phyloP scores from a whole-genome alignment of 2,113 vertebrate genomes.

The Oreochromis tanganicae region DNA sequence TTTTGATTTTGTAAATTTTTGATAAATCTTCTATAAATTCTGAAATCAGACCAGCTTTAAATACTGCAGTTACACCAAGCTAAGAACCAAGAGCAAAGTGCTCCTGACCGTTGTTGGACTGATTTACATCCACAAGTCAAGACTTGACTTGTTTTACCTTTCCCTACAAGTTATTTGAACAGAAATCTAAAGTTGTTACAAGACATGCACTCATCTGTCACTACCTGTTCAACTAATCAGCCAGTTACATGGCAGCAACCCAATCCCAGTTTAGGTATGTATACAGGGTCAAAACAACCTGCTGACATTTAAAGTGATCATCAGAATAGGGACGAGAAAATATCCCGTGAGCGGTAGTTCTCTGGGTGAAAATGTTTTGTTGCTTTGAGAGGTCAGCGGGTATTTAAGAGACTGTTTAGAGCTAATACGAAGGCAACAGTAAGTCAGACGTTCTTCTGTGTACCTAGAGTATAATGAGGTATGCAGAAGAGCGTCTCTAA shows the following conservation, averaged over 20 bases:
- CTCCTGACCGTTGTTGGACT: background rate
- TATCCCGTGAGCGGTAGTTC: rapidly evolving
- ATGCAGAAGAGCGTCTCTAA: background rate
- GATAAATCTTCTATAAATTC: background rate
- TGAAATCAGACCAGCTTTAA: background rate
- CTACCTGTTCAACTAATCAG: background rate
- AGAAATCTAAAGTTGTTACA: background rate
- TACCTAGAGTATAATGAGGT: background rate
- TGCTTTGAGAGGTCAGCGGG: background rate
- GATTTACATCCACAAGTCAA: background rate
- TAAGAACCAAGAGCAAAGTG: background rate
- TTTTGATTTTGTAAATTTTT: rapidly evolving
- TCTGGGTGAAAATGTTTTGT: background rate
- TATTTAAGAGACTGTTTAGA: background rate
- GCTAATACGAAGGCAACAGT: background rate
- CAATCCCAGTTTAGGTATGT: background rate
- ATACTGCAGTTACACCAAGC: background rate
- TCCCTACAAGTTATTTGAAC: background rate
- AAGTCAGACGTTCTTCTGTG: background rate
- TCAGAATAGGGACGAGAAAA: rapidly evolving
- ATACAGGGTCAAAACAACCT: background rate
- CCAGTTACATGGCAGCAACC: background rate
- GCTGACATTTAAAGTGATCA: background rate
- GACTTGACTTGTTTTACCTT: background rate
- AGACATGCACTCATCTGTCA: background rate